phyloP scores from a whole-genome alignment of 2,888 invertebrate species.

The Cheilosia urbana region DNA sequence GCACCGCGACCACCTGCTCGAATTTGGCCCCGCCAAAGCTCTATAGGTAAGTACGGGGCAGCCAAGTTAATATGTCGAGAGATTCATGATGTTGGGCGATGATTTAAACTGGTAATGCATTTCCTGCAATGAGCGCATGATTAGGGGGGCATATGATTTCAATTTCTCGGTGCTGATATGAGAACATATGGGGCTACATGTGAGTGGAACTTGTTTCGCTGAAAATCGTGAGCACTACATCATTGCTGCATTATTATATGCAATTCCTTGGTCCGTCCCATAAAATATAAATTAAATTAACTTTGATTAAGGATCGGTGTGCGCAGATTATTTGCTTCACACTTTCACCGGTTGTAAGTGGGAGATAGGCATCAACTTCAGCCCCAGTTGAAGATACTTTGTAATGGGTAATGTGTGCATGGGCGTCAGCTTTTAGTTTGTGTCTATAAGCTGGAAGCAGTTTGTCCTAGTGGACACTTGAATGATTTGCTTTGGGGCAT shows the following conservation, averaged over 20 bases:
- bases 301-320: constrained; percentile 45
- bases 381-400: neutral
- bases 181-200: neutral
- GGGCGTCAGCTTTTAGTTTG: neutral
- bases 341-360: constrained; percentile 52
- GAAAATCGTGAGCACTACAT: constrained; percentile 49
- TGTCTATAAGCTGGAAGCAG: no score
- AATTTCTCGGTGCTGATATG: constrained; percentile 17
- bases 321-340: constrained; percentile 52
- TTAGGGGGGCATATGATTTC: constrained; percentile 38
- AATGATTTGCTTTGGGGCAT: no score
- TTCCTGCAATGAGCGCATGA: constrained; percentile 52
- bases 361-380: constrained; percentile 27
- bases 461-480: no score
- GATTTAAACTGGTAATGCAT: constrained; percentile 57
- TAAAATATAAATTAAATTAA: constrained; percentile 59
- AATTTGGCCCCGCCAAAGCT: constrained; percentile 35
- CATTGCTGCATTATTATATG: constrained; percentile 17
- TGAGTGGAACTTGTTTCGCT: constrained; percentile 30
- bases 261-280: constrained; percentile 21
- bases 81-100: constrained; percentile 60
- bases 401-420: neutral
- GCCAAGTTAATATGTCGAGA: constrained; percentile 60
- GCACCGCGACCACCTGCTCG: constrained; percentile 60
- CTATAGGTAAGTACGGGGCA: constrained; percentile 36